Evolutionary conservation across 1,140 invertebrate species (phyloP).

Genomic region (Papilio polytes): DNA sequence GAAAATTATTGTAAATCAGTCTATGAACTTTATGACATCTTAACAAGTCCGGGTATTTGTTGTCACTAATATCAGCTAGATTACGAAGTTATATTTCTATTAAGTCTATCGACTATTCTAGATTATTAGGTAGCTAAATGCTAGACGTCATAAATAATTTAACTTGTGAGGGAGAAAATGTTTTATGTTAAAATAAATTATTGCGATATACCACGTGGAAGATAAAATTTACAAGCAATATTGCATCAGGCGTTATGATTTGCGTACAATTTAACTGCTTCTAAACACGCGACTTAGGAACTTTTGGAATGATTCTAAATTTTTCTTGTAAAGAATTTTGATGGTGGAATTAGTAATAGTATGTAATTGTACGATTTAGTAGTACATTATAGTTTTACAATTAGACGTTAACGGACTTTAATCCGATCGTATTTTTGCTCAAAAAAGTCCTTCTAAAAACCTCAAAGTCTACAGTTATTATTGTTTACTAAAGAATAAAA

Average conservation of each 20-base stretch:
- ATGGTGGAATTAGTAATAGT: neutral
- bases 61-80: no score
- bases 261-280: neutral
- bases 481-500: no score
- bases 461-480: neutral
- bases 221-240: neutral
- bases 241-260: neutral
- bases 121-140: no score
- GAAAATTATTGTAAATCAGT: no score
- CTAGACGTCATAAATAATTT: neutral
- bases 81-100: no score
- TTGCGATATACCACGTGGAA: neutral
- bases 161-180: neutral
- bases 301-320: neutral
- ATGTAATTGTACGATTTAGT: neutral
- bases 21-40: no score
- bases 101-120: no score
- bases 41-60: no score
- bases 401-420: no score
- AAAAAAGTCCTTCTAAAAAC: neutral
- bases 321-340: neutral
- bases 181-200: conserved; percentile 3
- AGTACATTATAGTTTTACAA: neutral
- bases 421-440: neutral
- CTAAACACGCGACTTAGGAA: neutral